phyloP scores from a whole-genome alignment of 2,797 vertebrate genomes.

The Gallinago nigripennis region DNA sequence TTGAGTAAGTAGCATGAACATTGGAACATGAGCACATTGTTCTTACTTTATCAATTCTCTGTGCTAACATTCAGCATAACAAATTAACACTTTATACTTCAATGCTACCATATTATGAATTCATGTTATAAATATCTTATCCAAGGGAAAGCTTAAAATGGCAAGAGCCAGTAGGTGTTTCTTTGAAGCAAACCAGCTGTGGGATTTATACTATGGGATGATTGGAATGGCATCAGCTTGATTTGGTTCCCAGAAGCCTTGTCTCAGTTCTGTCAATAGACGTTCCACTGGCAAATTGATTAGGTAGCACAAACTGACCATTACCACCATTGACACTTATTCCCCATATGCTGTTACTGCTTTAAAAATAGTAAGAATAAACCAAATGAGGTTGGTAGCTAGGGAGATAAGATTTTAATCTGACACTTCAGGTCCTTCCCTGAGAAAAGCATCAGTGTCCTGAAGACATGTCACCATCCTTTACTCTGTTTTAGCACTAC shows the following conservation, averaged over 20 bases:
- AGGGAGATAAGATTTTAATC: neutral
- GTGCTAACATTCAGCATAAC: neutral
- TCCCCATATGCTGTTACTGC: neutral
- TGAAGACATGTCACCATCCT: neutral
- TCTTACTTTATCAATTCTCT: neutral
- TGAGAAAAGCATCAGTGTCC: neutral
- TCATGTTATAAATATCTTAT: neutral
- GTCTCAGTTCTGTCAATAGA: neutral
- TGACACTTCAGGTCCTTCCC: neutral
- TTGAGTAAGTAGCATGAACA: neutral
- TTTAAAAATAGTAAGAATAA: neutral
- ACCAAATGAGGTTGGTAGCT: neutral
- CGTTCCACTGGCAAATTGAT: neutral
- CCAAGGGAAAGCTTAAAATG: neutral
- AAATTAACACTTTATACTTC: neutral
- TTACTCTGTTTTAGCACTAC: neutral
- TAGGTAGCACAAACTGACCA: neutral
- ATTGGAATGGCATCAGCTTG: neutral
- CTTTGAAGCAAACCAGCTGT: neutral
- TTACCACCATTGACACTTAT: neutral
- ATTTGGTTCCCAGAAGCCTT: neutral
- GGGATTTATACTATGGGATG: neutral
- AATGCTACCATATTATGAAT: neutral
- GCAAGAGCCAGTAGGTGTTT: neutral
- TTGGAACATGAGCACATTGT: neutral